These are phyloP conservation scores for Bovichtus diacanthus DNA, from an alignment of 2,797 vertebrate genomes.

Conservation along the genomic window DNA sequence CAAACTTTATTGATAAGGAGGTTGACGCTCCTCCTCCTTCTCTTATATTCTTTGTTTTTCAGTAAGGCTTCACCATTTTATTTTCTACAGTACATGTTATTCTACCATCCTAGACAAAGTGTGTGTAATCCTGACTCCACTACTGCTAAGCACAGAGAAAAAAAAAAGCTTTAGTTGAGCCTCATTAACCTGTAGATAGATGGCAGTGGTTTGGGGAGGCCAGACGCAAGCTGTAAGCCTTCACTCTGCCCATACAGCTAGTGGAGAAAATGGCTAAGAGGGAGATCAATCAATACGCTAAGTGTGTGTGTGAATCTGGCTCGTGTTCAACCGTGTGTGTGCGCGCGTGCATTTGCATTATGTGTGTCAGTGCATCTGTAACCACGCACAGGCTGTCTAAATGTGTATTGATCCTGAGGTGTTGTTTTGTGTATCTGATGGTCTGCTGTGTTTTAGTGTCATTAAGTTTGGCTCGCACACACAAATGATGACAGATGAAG, in stretches of 20 bases:
- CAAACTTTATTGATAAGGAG: not conserved
- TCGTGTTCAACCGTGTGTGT: not conserved
- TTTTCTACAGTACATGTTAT: not conserved
- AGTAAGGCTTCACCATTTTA: not conserved
- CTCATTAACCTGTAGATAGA: constrained; percentile 76
- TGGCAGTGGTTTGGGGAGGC: constrained; percentile 66
- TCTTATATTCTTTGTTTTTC: not conserved
- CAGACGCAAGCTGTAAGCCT: constrained; percentile 63
- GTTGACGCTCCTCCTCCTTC: not conserved
- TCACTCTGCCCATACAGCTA: constrained; percentile 58
- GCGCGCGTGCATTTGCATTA: constrained; percentile 33
- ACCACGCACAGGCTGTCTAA: constrained; percentile 47
- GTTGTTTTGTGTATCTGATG: constrained; percentile 73
- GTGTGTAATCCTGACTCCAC: constrained; percentile 26
- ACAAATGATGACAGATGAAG: constrained; percentile 75
- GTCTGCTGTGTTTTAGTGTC: constrained; percentile 71
- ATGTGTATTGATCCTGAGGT: constrained; percentile 71
- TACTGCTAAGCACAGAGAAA: constrained; percentile 36
- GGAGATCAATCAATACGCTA: constrained; percentile 73
- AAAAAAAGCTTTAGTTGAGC: constrained; percentile 43
- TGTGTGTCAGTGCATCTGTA: constrained; percentile 28
- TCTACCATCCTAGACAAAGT: not conserved
- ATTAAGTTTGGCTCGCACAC: constrained; percentile 62
- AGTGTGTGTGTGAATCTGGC: constrained; percentile 39
- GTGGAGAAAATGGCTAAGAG: constrained; percentile 67